Conservation (phyloP, 2,888 invertebrate species). For the Rugalucina vietnamica region DNA sequence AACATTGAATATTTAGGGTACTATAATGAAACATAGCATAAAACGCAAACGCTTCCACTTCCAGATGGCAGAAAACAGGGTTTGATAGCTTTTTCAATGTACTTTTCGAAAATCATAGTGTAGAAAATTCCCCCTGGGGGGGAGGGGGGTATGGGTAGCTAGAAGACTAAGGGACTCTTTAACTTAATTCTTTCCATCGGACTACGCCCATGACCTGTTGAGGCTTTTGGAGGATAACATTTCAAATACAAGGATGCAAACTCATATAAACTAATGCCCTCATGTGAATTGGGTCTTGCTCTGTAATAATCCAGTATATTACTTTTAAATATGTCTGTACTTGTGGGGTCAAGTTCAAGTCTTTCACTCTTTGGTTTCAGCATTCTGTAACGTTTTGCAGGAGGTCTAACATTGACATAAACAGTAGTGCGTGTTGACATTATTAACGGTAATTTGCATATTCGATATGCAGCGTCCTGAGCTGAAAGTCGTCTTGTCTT, state of each 20-base stretch:
- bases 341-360: neutral
- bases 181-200: neutral
- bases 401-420: neutral
- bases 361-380: neutral
- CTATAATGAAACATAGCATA: too few relatives aligned
- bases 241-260: neutral
- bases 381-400: neutral
- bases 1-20: too few relatives aligned
- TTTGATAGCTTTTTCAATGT: too few relatives aligned
- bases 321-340: neutral
- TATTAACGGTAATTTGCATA: neutral
- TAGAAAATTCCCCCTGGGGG: too few relatives aligned
- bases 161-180: neutral
- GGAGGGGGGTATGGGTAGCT: too few relatives aligned
- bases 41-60: too few relatives aligned
- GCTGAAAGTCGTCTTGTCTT: neutral
- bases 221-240: neutral
- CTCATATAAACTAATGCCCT: neutral
- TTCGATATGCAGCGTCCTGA: slow-evolving; percentile 1
- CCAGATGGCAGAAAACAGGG: too few relatives aligned
- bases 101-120: too few relatives aligned
- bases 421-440: neutral
- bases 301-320: neutral
- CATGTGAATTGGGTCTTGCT: neutral
- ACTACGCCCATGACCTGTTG: neutral